These are phyloP conservation scores for Pseudococcus viburni DNA, from an alignment of 2,888 invertebrate species.

Conservation along the genomic window DNA sequence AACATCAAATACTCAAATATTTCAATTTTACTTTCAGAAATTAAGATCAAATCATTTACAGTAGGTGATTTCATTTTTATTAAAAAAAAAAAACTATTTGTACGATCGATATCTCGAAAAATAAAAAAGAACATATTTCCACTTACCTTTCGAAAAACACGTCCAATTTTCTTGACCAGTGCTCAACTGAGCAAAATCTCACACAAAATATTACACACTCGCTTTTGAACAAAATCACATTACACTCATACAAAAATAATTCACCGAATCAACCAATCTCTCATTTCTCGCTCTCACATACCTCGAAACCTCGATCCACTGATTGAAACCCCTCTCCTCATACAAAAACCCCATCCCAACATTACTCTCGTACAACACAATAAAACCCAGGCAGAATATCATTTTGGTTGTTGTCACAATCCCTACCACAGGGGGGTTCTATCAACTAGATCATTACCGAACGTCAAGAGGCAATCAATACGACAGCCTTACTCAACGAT, in stretches of 20 bases:
- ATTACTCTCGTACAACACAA: neutral
- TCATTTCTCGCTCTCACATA: no score
- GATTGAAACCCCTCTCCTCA: neutral
- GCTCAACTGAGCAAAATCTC: conserved; percentile 30
- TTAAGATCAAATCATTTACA: no score
- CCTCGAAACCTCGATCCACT: neutral
- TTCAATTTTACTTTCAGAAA: no score
- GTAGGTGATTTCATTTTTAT: no score
- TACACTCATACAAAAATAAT: neutral
- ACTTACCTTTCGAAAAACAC: neutral
- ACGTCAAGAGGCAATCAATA: conserved; percentile 10
- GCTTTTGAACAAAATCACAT: no score
- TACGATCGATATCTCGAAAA: neutral
- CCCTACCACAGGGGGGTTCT: neutral
- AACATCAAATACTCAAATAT: no score
- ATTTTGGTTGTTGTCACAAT: conserved; percentile 36
- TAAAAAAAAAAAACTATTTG: no score
- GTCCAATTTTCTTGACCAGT: neutral
- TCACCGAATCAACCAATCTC: no score
- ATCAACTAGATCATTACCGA: neutral
- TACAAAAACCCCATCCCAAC: neutral
- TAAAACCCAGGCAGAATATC: conserved; percentile 32
- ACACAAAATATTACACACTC: neutral
- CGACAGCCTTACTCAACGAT: conserved; percentile 43
- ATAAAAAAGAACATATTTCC: neutral